Percentiles rank a stretch among this genome's conserved stretches.
Evolutionary conservation across 2,113 vertebrate genomes (phyloP).

Genomic region (Falcunculus frontatus): DNA sequence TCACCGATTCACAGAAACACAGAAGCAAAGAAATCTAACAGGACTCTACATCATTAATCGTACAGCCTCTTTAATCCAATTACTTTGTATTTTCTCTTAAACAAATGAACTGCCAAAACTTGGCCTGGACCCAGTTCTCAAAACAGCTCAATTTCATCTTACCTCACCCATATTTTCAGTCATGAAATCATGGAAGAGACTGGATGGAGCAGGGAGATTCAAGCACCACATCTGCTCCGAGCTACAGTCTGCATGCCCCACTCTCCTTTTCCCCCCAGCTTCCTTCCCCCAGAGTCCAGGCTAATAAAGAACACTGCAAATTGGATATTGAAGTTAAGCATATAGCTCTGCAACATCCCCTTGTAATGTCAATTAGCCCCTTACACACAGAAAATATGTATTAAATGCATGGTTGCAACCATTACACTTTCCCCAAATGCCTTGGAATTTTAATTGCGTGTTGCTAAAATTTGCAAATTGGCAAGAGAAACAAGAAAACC

Average conservation of each 20-base stretch:
- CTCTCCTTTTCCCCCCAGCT: not conserved
- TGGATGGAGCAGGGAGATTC: not conserved
- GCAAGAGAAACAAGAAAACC: not conserved
- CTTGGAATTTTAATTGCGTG: not conserved
- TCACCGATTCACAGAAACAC: not conserved
- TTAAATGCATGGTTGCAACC: not conserved
- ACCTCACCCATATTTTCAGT: not conserved
- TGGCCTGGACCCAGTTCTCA: not conserved
- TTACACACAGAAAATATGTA: not conserved
- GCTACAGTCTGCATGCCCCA: not conserved
- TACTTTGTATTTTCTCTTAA: constrained; percentile 19
- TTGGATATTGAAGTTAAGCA: not conserved
- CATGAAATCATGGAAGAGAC: not conserved
- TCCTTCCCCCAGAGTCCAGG: not conserved
- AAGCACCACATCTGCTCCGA: not conserved
- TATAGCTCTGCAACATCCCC: not conserved
- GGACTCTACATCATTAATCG: not conserved
- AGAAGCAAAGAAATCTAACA: not conserved
- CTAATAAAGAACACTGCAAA: not conserved
- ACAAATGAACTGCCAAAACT: constrained; percentile 19
- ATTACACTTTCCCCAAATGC: not conserved
- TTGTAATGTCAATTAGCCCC: not conserved
- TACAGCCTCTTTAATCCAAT: constrained; percentile 15
- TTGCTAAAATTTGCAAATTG: not conserved
- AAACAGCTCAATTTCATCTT: not conserved